Base-by-base conservation (phyloP, 2,797 vertebrate genomes). In the Ceyx erithaca region DNA sequence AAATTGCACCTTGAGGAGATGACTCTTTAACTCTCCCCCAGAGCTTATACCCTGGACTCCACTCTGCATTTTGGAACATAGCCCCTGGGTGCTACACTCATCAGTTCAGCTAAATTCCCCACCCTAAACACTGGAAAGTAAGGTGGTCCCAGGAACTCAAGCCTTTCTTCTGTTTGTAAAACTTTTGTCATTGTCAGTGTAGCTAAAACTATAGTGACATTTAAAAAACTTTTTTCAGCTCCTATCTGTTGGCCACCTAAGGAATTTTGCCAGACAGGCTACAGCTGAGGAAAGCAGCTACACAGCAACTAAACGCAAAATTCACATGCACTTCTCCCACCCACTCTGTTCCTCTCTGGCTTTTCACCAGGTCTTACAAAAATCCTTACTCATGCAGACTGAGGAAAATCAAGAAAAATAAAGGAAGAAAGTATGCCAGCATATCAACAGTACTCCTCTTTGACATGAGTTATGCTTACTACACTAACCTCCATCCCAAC, bases 331-430 rank as follows among this genome's bases (percentile, higher is more conserved):
- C 8, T 49, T 48, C 55, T 66, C 41, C 17, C 28, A 26, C 18
- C 25, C 1, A 1, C 20, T 31, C 52, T 9, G 12, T 43, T 37
- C 10, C 37, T 41, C 37, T 11, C 4, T 4, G 46, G 16, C 12
- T 82, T 85, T 62, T 31, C 43, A 51, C 1, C 19, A 10, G 4
- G 8, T 58, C 41, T 86, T 49, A 26, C 9, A 46, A 48, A 68
- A 92, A 54, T 31, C 43, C 21, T 35, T 62, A 18, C 19, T 15
- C 9, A 0, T 0, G 1, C 0, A 1, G 17, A n/a, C 4, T 54
- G 26, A 41, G 21, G 45, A 76, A 75, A 70, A 72, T 12, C 19
- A 33, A 79, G 43, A 20, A 48, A 63, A 83, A 87, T 5, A 28
- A 43, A 64, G 10, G 41, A 25, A 26, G 8, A 19, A 26, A 19